Evolutionary conservation across 2,113 vertebrate genomes (phyloP).

Genomic region (Emydura subglobosa): DNA sequence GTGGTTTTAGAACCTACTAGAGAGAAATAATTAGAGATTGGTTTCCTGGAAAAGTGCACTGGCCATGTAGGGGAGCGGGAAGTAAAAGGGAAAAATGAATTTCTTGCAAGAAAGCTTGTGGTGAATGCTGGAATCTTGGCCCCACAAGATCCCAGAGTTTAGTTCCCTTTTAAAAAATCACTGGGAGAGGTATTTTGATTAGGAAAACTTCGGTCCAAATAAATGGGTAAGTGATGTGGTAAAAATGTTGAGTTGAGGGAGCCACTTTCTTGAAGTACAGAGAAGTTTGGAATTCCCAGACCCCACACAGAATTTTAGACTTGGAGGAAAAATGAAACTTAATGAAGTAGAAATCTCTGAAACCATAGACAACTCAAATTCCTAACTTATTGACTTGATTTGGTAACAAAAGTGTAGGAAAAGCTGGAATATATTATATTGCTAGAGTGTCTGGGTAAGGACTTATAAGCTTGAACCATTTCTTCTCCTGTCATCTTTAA

Average conservation of each 20-base stretch:
- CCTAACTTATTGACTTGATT: neutral
- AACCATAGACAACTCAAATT: neutral
- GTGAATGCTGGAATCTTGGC: neutral
- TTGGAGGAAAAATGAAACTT: neutral
- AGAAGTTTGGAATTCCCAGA: neutral
- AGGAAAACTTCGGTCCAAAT: neutral
- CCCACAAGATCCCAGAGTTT: neutral
- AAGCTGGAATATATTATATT: neutral
- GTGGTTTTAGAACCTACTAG: neutral
- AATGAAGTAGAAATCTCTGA: neutral
- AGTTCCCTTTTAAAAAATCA: neutral
- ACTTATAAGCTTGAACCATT: neutral
- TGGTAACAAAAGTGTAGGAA: neutral
- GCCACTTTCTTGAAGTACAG: neutral
- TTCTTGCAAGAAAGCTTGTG: neutral
- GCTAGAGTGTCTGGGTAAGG: neutral
- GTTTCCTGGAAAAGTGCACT: neutral
- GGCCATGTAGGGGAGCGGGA: neutral
- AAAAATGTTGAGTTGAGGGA: neutral
- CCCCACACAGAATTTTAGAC: neutral
- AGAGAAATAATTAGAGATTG: neutral
- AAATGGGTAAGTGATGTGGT: neutral
- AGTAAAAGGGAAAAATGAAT: neutral
- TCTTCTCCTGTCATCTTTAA: neutral
- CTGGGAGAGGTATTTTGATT: neutral